Base-by-base conservation (phyloP, 2,888 invertebrate species). In the Plagodis pulveraria region DNA sequence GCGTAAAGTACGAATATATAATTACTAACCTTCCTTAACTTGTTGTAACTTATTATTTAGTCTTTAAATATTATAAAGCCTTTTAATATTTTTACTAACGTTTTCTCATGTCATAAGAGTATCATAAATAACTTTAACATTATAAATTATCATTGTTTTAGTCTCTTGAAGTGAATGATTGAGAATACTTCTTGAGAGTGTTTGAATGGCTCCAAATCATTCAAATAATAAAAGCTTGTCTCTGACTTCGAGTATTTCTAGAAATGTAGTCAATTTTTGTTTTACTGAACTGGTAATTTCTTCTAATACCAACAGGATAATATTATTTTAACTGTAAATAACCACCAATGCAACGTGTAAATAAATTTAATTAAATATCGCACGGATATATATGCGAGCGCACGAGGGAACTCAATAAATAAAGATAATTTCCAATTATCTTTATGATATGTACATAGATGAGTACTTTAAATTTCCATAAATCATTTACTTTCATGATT, bases 11-110 rank as follows among this genome's bases (percentile, higher is more conserved):
- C 61, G 67, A 69, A 22, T 22, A 22, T 22, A 22, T 22, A 22
- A 22, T 22, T 22, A 66, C 74, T 77, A 78, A 79, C 75, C 81
- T 80, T 81, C 81, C 81, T 78, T 77, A 75, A 79, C 80, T 78
- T 78, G 80, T 81, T 82, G 80, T 78, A 22, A 22, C 22, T 81
- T 78, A 82, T 79, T 82, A 80, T 80, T 77, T 81, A 81, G 77
- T 75, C 70, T 78, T 67, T 69, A 64, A 69, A 66, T 62, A 69
- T 59, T 61, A 61, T 63, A 63, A 58, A 62, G 64, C 63, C 63
- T 66, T 66, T 66, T 63, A 69, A 66, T 65, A 61, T 66, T 67
- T 67, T 68, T 63, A 63, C 55, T 63, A 64, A 62, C 35, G 48
- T 64, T 63, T 62, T 64, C 56, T 62, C 69, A 69, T 69, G 56